phyloP scores from a whole-genome alignment of 2,113 vertebrate genomes.

The Etheostoma spectabile region DNA sequence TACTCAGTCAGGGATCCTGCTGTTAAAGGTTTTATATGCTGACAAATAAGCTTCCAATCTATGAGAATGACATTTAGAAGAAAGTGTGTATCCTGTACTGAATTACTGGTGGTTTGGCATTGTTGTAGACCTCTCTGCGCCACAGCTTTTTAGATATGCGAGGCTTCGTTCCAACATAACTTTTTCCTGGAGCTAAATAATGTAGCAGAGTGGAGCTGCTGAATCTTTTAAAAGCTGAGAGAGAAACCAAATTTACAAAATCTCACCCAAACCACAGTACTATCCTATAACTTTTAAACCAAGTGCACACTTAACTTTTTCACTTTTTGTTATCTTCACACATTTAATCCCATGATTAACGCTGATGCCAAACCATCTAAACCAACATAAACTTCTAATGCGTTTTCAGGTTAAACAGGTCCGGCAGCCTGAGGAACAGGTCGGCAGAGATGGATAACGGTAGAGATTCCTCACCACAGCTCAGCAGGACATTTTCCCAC shows the following conservation, averaged over 20 bases:
- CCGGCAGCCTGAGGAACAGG: conserved; percentile 50
- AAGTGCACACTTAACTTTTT: not conserved
- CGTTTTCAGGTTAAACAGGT: conserved; percentile 67
- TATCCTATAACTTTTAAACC: not conserved
- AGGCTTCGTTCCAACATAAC: not conserved
- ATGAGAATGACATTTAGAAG: not conserved
- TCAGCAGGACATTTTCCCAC: conserved; percentile 69
- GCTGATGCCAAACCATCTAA: conserved; percentile 23
- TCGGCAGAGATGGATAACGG: conserved; percentile 55
- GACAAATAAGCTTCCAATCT: not conserved
- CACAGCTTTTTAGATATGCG: not conserved
- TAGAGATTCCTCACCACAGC: conserved; percentile 40
- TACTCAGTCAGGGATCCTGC: not conserved
- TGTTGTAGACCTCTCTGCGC: not conserved
- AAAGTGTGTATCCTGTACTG: not conserved
- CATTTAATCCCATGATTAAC: conserved; percentile 30
- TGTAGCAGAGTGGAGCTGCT: not conserved
- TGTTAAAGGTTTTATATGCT: not conserved
- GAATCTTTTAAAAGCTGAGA: conserved; percentile 4
- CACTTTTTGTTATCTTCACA: not conserved
- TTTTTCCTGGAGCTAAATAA: not conserved
- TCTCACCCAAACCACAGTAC: not conserved
- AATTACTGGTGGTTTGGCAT: not conserved
- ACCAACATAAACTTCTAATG: conserved; percentile 24
- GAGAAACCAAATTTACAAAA: not conserved